Percentiles rank a stretch among this genome's conserved stretches.
These are phyloP conservation scores for Donacobius atricapilla DNA, from an alignment of 2,113 vertebrate genomes.

Conservation along the genomic window DNA sequence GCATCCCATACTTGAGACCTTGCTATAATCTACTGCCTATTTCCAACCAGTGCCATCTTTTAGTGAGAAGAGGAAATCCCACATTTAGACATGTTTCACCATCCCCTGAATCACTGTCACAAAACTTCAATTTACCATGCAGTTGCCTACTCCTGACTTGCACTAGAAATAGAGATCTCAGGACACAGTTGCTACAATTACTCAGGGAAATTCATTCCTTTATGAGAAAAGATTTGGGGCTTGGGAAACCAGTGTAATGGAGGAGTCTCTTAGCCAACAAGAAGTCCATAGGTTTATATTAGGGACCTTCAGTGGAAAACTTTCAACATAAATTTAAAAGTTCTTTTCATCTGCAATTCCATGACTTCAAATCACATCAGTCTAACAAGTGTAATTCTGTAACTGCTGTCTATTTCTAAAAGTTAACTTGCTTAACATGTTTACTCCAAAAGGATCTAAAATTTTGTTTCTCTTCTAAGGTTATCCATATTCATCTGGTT, in stretches of 20 bases:
- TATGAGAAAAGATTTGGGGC: not conserved
- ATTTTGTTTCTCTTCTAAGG: not conserved
- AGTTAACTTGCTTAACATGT: not conserved
- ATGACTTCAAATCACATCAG: not conserved
- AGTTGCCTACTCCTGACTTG: not conserved
- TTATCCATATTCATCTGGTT: not conserved
- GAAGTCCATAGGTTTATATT: not conserved
- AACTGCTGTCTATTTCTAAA: not conserved
- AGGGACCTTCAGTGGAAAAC: not conserved
- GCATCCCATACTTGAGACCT: not conserved
- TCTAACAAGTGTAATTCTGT: not conserved
- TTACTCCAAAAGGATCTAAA: not conserved
- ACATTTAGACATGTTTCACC: not conserved
- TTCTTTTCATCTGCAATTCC: not conserved
- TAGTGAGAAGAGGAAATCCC: not conserved
- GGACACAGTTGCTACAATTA: not conserved
- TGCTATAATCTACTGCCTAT: not conserved
- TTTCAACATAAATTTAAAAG: not conserved
- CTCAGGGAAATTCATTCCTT: not conserved
- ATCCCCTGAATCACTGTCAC: not conserved
- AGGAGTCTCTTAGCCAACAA: not conserved
- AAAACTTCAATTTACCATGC: not conserved
- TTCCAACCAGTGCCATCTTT: not conserved
- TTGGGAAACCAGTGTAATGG: not conserved
- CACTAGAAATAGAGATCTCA: not conserved